These are phyloP conservation scores for Hydrolagus affinis DNA, from an alignment of 2,113 vertebrate species.

Conservation along the genomic window DNA sequence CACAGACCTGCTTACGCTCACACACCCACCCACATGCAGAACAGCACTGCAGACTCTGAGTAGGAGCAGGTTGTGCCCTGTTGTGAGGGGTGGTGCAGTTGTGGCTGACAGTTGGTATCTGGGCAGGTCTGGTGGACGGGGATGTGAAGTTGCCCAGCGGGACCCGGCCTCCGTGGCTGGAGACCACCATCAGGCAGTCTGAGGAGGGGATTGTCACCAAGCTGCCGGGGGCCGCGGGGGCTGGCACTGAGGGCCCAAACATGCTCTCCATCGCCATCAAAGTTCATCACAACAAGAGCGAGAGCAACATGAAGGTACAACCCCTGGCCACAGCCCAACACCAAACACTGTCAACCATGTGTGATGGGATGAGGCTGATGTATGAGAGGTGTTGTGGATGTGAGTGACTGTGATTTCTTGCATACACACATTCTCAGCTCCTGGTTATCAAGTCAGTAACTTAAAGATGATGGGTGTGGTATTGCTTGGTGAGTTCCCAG, in stretches of 20 bases:
- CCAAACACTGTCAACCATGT: too few relatives aligned
- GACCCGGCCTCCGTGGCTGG: slow-evolving; percentile 82
- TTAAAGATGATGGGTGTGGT: too few relatives aligned
- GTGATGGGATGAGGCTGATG: too few relatives aligned
- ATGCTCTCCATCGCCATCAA: slow-evolving; percentile 91
- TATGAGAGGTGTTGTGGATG: too few relatives aligned
- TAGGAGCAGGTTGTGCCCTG: neutral
- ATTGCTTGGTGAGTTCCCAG: too few relatives aligned
- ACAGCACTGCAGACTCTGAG: neutral
- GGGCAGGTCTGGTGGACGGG: slow-evolving; percentile 67
- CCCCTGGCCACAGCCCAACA: too few relatives aligned
- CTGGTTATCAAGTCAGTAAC: too few relatives aligned
- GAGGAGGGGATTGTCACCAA: slow-evolving; percentile 66
- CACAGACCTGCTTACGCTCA: too few relatives aligned
- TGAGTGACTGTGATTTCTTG: too few relatives aligned
- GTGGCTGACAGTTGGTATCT: slow-evolving; percentile 18
- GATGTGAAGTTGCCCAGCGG: slow-evolving; percentile 74
- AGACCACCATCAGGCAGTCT: slow-evolving; percentile 80
- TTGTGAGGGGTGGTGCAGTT: neutral
- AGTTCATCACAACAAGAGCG: slow-evolving; percentile 76
- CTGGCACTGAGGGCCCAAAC: slow-evolving; percentile 70
- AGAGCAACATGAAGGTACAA: slow-evolving; percentile 80
- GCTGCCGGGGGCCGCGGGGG: slow-evolving; percentile 62
- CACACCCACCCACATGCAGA: neutral
- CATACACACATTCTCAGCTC: too few relatives aligned